Conservation (phyloP, 2,888 invertebrate species). For the Hermaeophaga mercurialis region DNA sequence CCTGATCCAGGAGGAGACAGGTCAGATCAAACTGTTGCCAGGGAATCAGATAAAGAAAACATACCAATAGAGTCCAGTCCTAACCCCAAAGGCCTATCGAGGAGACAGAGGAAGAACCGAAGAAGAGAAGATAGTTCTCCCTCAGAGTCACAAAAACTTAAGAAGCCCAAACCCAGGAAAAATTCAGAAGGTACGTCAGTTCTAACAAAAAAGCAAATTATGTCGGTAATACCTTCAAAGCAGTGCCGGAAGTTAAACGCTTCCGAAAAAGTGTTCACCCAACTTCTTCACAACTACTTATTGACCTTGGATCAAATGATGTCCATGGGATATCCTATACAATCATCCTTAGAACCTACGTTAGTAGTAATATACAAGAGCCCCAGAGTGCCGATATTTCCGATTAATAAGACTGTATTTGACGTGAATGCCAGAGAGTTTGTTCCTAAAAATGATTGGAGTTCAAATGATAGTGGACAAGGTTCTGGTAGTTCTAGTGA, state of each 20-base stretch:
- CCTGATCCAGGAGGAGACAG: constrained; percentile 55
- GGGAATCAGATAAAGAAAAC: constrained; percentile 50
- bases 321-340: constrained; percentile 74
- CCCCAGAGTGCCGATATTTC: constrained; percentile 6
- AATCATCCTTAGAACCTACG: constrained; percentile 56
- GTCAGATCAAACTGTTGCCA: constrained; percentile 46
- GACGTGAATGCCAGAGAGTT: constrained; percentile 74
- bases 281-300: constrained; percentile 66
- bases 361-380: constrained; percentile 18
- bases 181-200: constrained; percentile 2
- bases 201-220: constrained; percentile 22
- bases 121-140: constrained; percentile 42
- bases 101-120: constrained; percentile 62
- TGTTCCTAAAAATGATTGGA: constrained; percentile 58
- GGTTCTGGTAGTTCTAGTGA: constrained; percentile 61
- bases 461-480: constrained; percentile 41
- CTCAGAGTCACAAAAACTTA: constrained; percentile 42
- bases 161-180: constrained; percentile 31
- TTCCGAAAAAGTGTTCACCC: constrained; percentile 62
- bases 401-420: constrained; percentile 48
- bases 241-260: constrained; percentile 58
- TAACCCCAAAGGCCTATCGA: constrained; percentile 60
- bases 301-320: constrained; percentile 67
- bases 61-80: constrained; percentile 58
- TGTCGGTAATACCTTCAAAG: constrained; percentile 52